phyloP scores from a whole-genome alignment of 2,888 invertebrate genomes.

The Deilephila elpenor region DNA sequence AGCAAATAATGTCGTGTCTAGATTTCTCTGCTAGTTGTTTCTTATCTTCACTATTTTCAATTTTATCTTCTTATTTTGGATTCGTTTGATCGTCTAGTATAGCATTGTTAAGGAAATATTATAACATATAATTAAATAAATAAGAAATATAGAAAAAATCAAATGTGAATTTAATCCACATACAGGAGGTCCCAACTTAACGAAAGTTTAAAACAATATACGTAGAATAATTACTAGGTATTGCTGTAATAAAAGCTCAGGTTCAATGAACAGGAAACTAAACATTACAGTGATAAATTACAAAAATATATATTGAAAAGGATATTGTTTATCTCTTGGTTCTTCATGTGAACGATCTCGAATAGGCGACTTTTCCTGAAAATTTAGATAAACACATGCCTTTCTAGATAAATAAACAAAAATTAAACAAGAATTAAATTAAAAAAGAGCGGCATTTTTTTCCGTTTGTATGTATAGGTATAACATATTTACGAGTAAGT shows the following conservation, averaged over 20 bases:
- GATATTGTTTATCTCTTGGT: constrained; percentile 93
- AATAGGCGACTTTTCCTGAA: constrained; percentile 93
- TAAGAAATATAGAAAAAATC: too few species aligned
- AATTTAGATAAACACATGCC: constrained; percentile 45
- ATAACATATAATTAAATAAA: not conserved
- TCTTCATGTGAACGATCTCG: constrained; percentile 92
- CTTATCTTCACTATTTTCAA: not conserved
- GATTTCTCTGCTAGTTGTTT: constrained; percentile 17
- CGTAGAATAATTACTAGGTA: too few species aligned
- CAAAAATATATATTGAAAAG: constrained; percentile 78
- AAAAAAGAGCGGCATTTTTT: too few species aligned
- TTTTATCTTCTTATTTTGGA: constrained; percentile 76
- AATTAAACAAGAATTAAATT: too few species aligned
- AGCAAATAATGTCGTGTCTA: constrained; percentile 28
- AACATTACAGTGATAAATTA: not conserved
- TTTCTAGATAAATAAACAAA: too few species aligned
- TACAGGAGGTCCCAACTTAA: too few species aligned
- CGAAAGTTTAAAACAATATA: too few species aligned
- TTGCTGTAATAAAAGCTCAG: not conserved
- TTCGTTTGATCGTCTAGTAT: constrained; percentile 78
- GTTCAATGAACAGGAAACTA: not conserved
- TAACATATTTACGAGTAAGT: too few species aligned
- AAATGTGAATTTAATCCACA: too few species aligned
- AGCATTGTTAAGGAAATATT: constrained; percentile 58
- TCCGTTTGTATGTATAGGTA: too few species aligned